Conservation (phyloP, 2,113 vertebrate species). For the Larimichthys polyactis region DNA sequence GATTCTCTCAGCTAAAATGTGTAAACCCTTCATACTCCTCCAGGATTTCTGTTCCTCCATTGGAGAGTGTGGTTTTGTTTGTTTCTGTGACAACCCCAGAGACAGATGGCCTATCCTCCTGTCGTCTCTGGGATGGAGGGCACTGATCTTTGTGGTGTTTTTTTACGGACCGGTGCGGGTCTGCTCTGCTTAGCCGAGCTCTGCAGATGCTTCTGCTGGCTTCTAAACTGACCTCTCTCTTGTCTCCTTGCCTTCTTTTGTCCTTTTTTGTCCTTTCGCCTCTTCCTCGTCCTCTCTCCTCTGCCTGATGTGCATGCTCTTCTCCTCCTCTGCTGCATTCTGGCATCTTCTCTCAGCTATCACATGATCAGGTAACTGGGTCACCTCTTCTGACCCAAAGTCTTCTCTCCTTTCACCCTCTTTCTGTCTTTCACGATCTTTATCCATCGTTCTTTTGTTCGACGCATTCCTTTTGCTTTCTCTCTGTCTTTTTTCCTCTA, state of each 20-base stretch:
- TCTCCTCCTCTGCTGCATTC: constrained; percentile 95
- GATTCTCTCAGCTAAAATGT: constrained; percentile 7
- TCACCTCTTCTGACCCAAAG: constrained; percentile 83
- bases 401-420: constrained; percentile 67
- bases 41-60: constrained; percentile 4
- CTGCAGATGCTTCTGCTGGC: constrained; percentile 63
- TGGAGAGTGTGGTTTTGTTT: constrained; percentile 18
- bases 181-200: constrained; percentile 61
- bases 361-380: constrained; percentile 99
- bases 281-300: constrained; percentile 83
- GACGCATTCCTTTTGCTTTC: background rate
- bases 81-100: constrained; percentile 36
- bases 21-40: background rate
- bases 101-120: constrained; percentile 38
- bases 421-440: constrained; percentile 32
- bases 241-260: constrained; percentile 75
- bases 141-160: background rate
- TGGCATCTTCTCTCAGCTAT: constrained; percentile 99
- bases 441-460: constrained; percentile 22
- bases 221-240: constrained; percentile 83
- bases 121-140: constrained; percentile 17
- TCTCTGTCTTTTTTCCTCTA: constrained; percentile 20
- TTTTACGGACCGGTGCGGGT: constrained; percentile 24
- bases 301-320: constrained; percentile 94
- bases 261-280: constrained; percentile 71